These are phyloP conservation scores for honey bee (Apis mellifera) DNA, from an alignment of 1,140 invertebrate genomes.

Conservation along the genomic window Amel_HAv3.1 CM009936.2:13870501-13871000, in stretches of 20 bases:
- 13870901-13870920: slow-evolving; percentile 68
- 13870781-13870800: slow-evolving; percentile 65
- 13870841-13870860: slow-evolving; percentile 28
- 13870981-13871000: slow-evolving; percentile 76
- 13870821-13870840: neutral
- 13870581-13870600: too few species aligned
- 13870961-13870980: slow-evolving; percentile 75
- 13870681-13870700: slow-evolving; percentile 39
- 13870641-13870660: slow-evolving; percentile 17
- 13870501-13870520: too few species aligned
- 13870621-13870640: too few species aligned
- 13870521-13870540: too few species aligned
- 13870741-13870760: slow-evolving; percentile 15
- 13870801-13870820: slow-evolving; percentile 48
- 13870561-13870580: too few species aligned
- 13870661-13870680: slow-evolving; percentile 3
- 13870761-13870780: slow-evolving; percentile 65
- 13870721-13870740: slow-evolving; percentile 55
- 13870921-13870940: slow-evolving; percentile 79
- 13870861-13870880: slow-evolving; percentile 26
- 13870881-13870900: slow-evolving; percentile 49
- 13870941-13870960: slow-evolving; percentile 81
- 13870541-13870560: too few species aligned
- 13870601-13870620: too few species aligned
- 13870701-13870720: slow-evolving; percentile 63